Percentiles rank a stretch among this genome's conserved stretches.
Conservation (phyloP, 2,888 invertebrate species). For the Clepsis dumicolana region DNA sequence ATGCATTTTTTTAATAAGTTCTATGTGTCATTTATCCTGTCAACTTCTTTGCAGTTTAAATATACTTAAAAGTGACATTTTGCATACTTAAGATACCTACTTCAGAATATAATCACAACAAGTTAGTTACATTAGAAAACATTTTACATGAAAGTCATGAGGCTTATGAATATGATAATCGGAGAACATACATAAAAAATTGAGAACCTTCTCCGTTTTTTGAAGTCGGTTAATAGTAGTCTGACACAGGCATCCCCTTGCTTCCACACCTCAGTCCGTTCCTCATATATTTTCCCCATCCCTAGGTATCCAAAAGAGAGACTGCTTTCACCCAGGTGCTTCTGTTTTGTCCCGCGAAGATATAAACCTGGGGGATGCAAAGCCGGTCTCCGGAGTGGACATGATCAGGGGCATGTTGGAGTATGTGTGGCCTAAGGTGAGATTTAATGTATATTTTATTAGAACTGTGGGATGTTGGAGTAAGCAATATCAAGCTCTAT, state of each 20-base stretch:
- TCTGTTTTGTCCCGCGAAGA: slow-evolving; percentile 89
- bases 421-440: slow-evolving; percentile 98
- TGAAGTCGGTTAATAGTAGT: background rate
- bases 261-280: slow-evolving; percentile 48
- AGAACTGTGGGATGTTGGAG: background rate
- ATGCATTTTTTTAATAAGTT: too few species aligned
- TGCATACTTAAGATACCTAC: too few species aligned
- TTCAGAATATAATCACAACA: too few species aligned
- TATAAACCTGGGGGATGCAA: slow-evolving; percentile 86
- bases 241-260: background rate
- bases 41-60: too few species aligned
- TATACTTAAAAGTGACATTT: too few species aligned
- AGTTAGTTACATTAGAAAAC: too few species aligned
- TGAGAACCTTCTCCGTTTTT: too few species aligned
- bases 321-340: slow-evolving; percentile 97
- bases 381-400: slow-evolving; percentile 89
- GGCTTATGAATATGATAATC: too few species aligned
- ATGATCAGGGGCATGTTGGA: slow-evolving; percentile 95
- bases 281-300: slow-evolving; percentile 64
- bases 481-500: too few species aligned
- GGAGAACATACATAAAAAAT: too few species aligned
- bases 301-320: slow-evolving; percentile 88
- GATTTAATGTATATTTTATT: background rate
- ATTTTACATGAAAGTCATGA: too few species aligned
- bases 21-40: too few species aligned